A percentile compares a stretch with the other conserved stretches of the same genome.
These are phyloP conservation scores for Plodia interpunctella DNA, from an alignment of 1,140 invertebrate species.

Conservation along the genomic window DNA sequence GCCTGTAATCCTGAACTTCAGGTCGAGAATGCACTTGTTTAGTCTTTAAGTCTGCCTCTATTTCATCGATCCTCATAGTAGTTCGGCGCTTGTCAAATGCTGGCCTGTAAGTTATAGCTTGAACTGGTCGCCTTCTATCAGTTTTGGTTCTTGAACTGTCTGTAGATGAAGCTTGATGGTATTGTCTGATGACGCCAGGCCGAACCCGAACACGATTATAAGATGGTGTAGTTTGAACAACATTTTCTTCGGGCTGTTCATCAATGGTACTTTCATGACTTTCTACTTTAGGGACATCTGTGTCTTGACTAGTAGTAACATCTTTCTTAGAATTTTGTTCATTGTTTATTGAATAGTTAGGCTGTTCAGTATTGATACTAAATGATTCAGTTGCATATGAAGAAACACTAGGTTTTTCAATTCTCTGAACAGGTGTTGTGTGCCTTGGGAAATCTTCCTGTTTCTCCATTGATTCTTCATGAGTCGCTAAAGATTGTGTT, in stretches of 20 bases:
- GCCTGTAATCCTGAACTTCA: slow-evolving; percentile 55
- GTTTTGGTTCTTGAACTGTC: slow-evolving; percentile 46
- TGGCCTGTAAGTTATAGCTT: slow-evolving; percentile 69
- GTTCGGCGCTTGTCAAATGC: slow-evolving; percentile 66
- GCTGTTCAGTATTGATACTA: slow-evolving; percentile 30
- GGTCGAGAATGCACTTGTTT: slow-evolving; percentile 60
- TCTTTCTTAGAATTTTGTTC: slow-evolving; percentile 30
- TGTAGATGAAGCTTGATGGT: slow-evolving; percentile 51
- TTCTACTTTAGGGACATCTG: slow-evolving; percentile 33
- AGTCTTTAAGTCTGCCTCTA: slow-evolving; percentile 72
- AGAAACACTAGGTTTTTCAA: slow-evolving; percentile 26
- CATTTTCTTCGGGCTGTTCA: slow-evolving; percentile 46
- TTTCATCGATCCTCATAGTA: slow-evolving; percentile 76
- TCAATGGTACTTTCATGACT: slow-evolving; percentile 34
- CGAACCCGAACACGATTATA: slow-evolving; percentile 66
- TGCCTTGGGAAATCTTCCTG: slow-evolving; percentile 32
- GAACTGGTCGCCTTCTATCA: slow-evolving; percentile 47
- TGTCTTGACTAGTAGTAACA: slow-evolving; percentile 24
- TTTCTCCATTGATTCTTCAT: slow-evolving; percentile 37
- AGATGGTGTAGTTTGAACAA: slow-evolving; percentile 64
- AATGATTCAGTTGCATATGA: slow-evolving; percentile 29
- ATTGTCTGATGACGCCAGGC: slow-evolving; percentile 60
- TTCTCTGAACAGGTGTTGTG: slow-evolving; percentile 35
- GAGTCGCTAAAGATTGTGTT: slow-evolving; percentile 27
- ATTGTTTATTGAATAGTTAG: slow-evolving; percentile 32